Evolutionary conservation across 2,113 vertebrate genomes (phyloP), one percentile per base, ranked within the genome.

Genomic region (Athene noctua): DNA sequence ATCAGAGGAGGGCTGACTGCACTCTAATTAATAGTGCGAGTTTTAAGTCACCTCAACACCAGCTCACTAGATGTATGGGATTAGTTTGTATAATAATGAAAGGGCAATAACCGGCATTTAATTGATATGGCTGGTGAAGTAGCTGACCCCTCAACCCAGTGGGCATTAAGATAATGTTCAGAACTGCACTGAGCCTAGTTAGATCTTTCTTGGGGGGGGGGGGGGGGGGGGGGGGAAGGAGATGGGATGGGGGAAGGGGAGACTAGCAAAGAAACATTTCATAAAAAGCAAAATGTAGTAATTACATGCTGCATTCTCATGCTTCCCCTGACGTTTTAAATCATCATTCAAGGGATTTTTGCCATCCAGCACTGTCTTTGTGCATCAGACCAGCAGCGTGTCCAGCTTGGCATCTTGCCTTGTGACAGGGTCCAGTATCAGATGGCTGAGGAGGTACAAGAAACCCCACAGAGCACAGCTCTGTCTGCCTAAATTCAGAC

Each of bases 121-220:
- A 95, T 94, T 95, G 91, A 95, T 96, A 91, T 62, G 58, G 80
- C 46, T 80, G 66, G 40, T 91, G 94, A 97, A 92, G 91, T 85
- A 71, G 70, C 62, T 95, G 94, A 97, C 94, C 95, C 46, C 34
- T 90, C 84, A 95, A 78, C 74, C 78, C 89, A 73, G 78, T 92
- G 91, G 93, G 81, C 78, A 83, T 94, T 96, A 78, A 96, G 91
- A 74, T 96, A 80, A 95, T 88, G 51, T 95, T 85, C 63, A 93
- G 51, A 73, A 80, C 12, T 2, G 1, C 49, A 90, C 1, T 20
- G 40, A 95, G 78, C 42, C 40, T 80, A 46, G 44, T 15, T 61
- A 73, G 21, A 21, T 78, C 44, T 84, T 91, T 46, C 46, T 62
- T 46, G 32, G 40, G 16, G 27, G 46, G 15, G 8, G 26, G 46